Conservation (phyloP, 92 coral and sea anemone species). For the Porites lobata region DNA sequence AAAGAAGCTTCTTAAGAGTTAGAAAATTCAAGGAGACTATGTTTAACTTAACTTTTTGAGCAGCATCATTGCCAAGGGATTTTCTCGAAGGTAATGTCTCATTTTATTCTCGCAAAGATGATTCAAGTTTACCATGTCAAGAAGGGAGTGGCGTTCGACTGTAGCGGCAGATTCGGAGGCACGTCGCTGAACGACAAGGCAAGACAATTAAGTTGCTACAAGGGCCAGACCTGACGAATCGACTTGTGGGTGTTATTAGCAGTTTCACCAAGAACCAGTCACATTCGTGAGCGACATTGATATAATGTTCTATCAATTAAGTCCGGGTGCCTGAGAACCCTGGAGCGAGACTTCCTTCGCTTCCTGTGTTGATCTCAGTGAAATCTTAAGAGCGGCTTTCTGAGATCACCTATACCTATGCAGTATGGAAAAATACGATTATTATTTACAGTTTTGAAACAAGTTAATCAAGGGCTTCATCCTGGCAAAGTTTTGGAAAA, state of each 20-base stretch:
- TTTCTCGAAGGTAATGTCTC: conserved; percentile 34
- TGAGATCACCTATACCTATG: too few species aligned
- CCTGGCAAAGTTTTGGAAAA: too few species aligned
- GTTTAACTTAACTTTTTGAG: conserved; percentile 22
- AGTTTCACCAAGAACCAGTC: conserved; percentile 35
- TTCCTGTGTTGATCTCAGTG: conserved; percentile 36
- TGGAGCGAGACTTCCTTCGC: conserved; percentile 17
- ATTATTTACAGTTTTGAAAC: too few species aligned
- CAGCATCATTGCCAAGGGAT: conserved; percentile 33
- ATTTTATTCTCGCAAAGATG: neutral
- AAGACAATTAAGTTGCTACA: conserved; percentile 4
- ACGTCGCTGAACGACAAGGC: conserved; percentile 14
- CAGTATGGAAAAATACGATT: too few species aligned
- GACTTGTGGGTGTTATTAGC: conserved; percentile 22
- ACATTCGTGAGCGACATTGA: conserved; percentile 32
- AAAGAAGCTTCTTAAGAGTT: conserved; percentile 19
- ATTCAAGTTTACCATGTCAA: conserved; percentile 24
- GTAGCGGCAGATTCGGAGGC: conserved; percentile 37
- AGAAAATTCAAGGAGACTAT: conserved; percentile 26
- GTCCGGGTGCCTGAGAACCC: conserved; percentile 21
- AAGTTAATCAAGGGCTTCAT: too few species aligned
- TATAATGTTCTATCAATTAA: conserved; percentile 34
- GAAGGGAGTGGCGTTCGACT: conserved; percentile 28
- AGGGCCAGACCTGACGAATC: conserved; percentile 50
- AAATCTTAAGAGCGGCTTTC: neutral